phyloP scores from a whole-genome alignment of 2,888 invertebrate species.

The Cynaeus angustus region DNA sequence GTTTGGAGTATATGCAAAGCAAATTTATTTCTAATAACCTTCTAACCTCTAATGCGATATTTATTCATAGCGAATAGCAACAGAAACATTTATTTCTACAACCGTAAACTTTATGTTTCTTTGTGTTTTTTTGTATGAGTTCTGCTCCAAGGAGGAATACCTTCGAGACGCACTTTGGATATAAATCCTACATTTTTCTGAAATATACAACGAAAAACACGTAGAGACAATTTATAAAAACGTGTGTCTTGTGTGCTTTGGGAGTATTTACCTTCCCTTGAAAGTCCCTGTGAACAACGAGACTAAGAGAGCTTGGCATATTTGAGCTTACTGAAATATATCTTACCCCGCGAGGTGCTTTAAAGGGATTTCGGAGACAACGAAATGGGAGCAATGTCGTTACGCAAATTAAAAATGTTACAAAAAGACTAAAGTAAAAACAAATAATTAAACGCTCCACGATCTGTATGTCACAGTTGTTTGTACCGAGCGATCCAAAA shows the following conservation, averaged over 20 bases:
- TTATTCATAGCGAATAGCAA: constrained; percentile 12
- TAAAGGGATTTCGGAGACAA: constrained; percentile 56
- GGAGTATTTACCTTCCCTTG: constrained; percentile 61
- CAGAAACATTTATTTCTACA: constrained; percentile 41
- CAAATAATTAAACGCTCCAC: constrained; percentile 35
- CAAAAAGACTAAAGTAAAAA: constrained; percentile 33
- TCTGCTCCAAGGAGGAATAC: constrained; percentile 55
- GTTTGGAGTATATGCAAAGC: neutral
- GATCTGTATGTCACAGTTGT: constrained; percentile 6
- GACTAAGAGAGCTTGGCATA: constrained; percentile 56
- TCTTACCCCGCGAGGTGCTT: constrained; percentile 54
- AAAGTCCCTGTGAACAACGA: constrained; percentile 55
- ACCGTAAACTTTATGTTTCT: constrained; percentile 52
- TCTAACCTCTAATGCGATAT: constrained; percentile 1
- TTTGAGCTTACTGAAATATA: constrained; percentile 58
- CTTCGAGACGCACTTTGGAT: constrained; percentile 59
- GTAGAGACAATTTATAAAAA: constrained; percentile 64
- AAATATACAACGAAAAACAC: constrained; percentile 60
- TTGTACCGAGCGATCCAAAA: too few species aligned
- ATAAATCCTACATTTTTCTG: constrained; percentile 61
- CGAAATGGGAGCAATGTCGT: constrained; percentile 51
- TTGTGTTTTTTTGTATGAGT: constrained; percentile 55
- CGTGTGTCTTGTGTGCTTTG: constrained; percentile 60
- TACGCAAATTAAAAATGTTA: constrained; percentile 55
- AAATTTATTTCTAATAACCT: constrained; percentile 3